Evolutionary conservation across 1,140 invertebrate species (phyloP).

Genomic region (Pseudobourletiella spinata): DNA sequence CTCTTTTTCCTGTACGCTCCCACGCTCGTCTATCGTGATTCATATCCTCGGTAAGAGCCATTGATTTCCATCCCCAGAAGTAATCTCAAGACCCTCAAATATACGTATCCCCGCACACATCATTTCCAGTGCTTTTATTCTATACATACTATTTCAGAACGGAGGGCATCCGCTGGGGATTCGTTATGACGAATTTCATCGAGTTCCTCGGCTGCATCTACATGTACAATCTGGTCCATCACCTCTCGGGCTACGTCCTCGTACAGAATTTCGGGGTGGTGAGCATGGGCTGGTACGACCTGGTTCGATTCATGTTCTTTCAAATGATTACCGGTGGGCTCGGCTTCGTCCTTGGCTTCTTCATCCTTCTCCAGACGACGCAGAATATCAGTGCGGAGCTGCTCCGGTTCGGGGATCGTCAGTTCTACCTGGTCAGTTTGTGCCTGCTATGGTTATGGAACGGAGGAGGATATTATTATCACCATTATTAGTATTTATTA

Average conservation of each 20-base stretch:
- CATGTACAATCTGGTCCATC: constrained; percentile 66
- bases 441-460: too few species aligned
- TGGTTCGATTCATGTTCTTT: constrained; percentile 58
- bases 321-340: constrained; percentile 65
- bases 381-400: constrained; percentile 83
- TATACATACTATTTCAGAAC: constrained; percentile 47
- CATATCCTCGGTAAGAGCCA: constrained; percentile 36
- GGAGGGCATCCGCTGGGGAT: constrained; percentile 60
- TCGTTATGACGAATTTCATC: constrained; percentile 56
- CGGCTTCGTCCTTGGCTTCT: constrained; percentile 67
- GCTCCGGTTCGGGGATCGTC: constrained; percentile 70
- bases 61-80: too few species aligned
- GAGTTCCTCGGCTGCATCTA: constrained; percentile 69
- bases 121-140: too few species aligned
- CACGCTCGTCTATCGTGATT: constrained; percentile 35
- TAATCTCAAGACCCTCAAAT: too few species aligned
- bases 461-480: too few species aligned
- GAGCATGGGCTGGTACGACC: constrained; percentile 37
- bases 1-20: constrained; percentile 36
- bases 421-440: constrained; percentile 69
- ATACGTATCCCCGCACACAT: too few species aligned
- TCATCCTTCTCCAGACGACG: constrained; percentile 76
- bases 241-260: constrained; percentile 60
- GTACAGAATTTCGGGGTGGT: constrained; percentile 59
- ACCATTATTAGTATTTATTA: too few species aligned